These are phyloP conservation scores for Drosophila jambulina DNA, from an alignment of 1,140 invertebrate genomes.

Conservation along the genomic window DNA sequence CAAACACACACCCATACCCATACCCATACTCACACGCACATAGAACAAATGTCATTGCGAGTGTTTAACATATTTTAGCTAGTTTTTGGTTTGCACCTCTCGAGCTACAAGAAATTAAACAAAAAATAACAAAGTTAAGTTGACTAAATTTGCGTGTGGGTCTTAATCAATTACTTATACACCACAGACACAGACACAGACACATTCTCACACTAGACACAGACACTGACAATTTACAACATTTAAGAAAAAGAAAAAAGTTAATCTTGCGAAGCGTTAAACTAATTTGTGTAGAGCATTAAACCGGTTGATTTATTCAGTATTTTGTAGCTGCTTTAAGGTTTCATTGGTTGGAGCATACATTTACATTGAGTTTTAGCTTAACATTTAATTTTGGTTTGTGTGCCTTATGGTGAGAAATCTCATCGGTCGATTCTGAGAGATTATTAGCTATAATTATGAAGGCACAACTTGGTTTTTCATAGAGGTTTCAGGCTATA, in stretches of 20 bases:
- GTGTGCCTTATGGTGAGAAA: background rate
- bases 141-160: slow-evolving; percentile 73
- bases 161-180: slow-evolving; percentile 60
- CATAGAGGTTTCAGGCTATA: background rate
- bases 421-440: background rate
- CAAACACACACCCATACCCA: slow-evolving; percentile 40
- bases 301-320: slow-evolving; percentile 64
- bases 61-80: slow-evolving; percentile 62
- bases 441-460: background rate
- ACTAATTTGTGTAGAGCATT: slow-evolving; percentile 69
- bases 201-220: slow-evolving; percentile 40
- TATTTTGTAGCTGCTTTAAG: slow-evolving; percentile 40
- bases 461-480: background rate
- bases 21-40: slow-evolving; percentile 23
- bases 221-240: slow-evolving; percentile 39
- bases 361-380: slow-evolving; percentile 37
- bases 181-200: slow-evolving; percentile 34
- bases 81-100: slow-evolving; percentile 51
- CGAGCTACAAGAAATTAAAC: slow-evolving; percentile 26
- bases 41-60: slow-evolving; percentile 58
- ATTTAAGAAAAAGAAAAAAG: slow-evolving; percentile 50
- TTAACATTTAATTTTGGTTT: slow-evolving; percentile 24
- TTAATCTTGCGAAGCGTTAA: slow-evolving; percentile 59
- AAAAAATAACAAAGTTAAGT: slow-evolving; percentile 51
- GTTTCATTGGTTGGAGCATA: slow-evolving; percentile 57